Conservation (phyloP, 1,140 invertebrate species). For the Drosophila cardini region DNA sequence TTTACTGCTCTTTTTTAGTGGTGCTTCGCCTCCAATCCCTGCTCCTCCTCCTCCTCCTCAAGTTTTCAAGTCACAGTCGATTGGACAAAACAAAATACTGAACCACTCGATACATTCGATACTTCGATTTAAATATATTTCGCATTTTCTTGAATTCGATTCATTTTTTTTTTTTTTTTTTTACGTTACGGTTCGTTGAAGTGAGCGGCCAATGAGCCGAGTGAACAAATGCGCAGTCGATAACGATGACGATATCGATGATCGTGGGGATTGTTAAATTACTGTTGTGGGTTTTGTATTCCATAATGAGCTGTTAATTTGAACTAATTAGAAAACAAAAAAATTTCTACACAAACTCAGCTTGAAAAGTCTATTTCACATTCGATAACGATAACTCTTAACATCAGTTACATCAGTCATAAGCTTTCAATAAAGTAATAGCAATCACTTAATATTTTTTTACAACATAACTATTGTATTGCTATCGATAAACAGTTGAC, state of each 20-base stretch:
- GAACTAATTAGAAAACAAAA: neutral
- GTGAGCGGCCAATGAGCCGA: constrained; percentile 46
- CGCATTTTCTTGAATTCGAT: too few relatives aligned
- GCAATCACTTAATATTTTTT: too few relatives aligned
- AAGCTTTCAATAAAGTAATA: too few relatives aligned
- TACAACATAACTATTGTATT: too few relatives aligned
- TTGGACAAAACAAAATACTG: constrained; percentile 42
- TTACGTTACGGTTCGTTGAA: constrained; percentile 45
- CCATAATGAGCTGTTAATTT: constrained; percentile 2
- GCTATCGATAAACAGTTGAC: too few relatives aligned
- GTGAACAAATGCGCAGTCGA: constrained; percentile 42
- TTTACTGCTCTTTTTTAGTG: too few relatives aligned
- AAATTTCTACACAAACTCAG: neutral
- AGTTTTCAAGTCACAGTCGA: constrained; percentile 39
- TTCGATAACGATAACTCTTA: neutral
- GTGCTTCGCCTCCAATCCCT: too few relatives aligned
- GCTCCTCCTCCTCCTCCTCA: neutral
- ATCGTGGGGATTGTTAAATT: neutral
- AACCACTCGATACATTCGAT: constrained; percentile 17
- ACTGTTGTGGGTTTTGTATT: neutral
- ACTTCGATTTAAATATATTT: constrained; percentile 28
- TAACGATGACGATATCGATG: constrained; percentile 26
- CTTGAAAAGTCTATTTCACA: neutral
- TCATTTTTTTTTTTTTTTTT: constrained; percentile 5
- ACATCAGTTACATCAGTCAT: neutral